Conservation (phyloP, 2,113 vertebrate species). For the Heterotis niloticus region DNA sequence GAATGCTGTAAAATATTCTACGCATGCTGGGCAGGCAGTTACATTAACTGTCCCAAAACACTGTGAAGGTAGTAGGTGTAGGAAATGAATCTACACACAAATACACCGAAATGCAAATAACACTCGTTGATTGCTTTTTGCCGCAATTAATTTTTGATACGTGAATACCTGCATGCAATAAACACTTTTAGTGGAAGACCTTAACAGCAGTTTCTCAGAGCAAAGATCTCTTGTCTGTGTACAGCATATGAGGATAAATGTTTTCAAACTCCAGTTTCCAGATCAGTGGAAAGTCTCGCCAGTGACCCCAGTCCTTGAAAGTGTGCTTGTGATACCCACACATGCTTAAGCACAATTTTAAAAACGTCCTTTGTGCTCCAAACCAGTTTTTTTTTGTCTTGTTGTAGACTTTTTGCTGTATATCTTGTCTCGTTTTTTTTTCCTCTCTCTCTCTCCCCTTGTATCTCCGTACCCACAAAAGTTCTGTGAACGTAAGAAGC, state of each 20-base stretch:
- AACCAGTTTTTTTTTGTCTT: not conserved
- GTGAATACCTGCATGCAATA: constrained; percentile 30
- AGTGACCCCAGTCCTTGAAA: not conserved
- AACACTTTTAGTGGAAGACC: not conserved
- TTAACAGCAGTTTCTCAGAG: not conserved
- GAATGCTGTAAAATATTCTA: not conserved
- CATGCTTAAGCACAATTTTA: not conserved
- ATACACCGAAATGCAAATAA: not conserved
- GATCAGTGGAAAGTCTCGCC: not conserved
- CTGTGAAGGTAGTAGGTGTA: constrained; percentile 23
- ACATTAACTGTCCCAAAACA: constrained; percentile 16
- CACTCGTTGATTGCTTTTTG: not conserved
- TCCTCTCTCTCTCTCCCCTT: too few species aligned
- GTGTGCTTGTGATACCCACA: not conserved
- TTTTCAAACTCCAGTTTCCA: not conserved
- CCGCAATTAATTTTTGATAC: not conserved
- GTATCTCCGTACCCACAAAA: too few species aligned
- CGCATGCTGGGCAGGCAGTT: not conserved
- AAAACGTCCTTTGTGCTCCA: not conserved
- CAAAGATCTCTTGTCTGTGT: not conserved
- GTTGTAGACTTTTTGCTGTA: not conserved
- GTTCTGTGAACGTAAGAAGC: too few species aligned
- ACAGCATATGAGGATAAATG: not conserved
- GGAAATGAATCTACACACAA: not conserved
- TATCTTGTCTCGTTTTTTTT: not conserved